These are phyloP conservation scores for Charina bottae DNA, from an alignment of 2,113 vertebrate genomes.

Conservation along the genomic window DNA sequence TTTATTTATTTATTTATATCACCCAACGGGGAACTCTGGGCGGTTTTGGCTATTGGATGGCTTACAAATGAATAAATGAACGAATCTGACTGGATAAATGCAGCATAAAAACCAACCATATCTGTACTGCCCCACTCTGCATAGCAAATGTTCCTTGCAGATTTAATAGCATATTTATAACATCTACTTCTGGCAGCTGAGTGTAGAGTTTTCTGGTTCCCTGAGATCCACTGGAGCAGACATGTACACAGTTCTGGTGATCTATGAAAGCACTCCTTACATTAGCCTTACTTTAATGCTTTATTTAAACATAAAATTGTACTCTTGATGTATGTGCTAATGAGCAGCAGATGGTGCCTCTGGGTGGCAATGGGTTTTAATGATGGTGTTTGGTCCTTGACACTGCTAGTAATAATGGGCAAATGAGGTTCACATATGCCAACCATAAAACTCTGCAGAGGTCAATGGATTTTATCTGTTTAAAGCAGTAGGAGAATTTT, in stretches of 20 bases:
- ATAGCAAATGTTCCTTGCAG: slow-evolving; percentile 15
- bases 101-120: neutral
- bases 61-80: neutral
- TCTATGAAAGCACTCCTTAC: slow-evolving; percentile 26
- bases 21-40: too few relatives aligned
- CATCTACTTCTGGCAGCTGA: neutral
- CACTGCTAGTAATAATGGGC: slow-evolving; percentile 30
- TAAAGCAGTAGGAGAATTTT: neutral
- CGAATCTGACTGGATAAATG: neutral
- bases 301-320: slow-evolving; percentile 48
- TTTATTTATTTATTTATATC: too few relatives aligned
- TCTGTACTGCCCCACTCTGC: neutral
- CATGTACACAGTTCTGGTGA: slow-evolving; percentile 17
- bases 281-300: slow-evolving; percentile 24
- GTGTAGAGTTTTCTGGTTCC: slow-evolving; percentile 17
- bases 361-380: neutral
- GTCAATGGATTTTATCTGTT: slow-evolving; percentile 16
- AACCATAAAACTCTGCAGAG: slow-evolving; percentile 33
- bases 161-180: neutral
- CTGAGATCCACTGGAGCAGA: slow-evolving; percentile 4
- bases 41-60: neutral
- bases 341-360: slow-evolving; percentile 56
- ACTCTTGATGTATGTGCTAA: slow-evolving; percentile 45
- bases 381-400: slow-evolving; percentile 44
- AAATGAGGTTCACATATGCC: slow-evolving; percentile 32